Percentiles rank a stretch among this genome's conserved stretches.
phyloP scores from a whole-genome alignment of 2,113 vertebrate species.

The Megaleporinus macrocephalus region DNA sequence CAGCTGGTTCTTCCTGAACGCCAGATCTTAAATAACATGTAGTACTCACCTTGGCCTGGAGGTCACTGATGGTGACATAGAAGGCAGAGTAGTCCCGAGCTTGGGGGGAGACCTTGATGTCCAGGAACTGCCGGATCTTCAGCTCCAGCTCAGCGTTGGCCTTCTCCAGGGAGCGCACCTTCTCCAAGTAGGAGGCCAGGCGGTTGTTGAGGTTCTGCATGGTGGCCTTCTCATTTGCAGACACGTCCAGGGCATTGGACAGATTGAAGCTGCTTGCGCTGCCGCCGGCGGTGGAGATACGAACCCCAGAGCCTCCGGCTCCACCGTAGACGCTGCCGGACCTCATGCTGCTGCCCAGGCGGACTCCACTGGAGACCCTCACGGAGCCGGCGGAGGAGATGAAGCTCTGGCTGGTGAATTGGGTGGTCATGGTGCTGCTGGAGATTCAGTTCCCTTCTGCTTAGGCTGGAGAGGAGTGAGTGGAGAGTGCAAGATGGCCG shows the following conservation, averaged over 20 bases:
- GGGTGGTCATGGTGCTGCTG: slow-evolving; percentile 25
- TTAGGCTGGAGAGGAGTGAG: slow-evolving; percentile 41
- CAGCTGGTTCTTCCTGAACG: too few relatives aligned
- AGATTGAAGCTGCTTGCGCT: slow-evolving; percentile 55
- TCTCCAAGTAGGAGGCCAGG: slow-evolving; percentile 58
- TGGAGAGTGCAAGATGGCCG: neutral
- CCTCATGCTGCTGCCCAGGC: neutral
- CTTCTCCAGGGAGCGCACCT: slow-evolving; percentile 55
- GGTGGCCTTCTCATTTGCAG: slow-evolving; percentile 47
- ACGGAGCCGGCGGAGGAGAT: neutral
- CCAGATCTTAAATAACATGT: neutral
- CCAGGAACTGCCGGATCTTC: slow-evolving; percentile 57
- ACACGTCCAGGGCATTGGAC: neutral
- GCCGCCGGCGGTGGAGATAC: slow-evolving; percentile 56
- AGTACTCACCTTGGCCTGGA: slow-evolving; percentile 44
- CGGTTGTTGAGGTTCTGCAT: slow-evolving; percentile 61
- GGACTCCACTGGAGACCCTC: neutral
- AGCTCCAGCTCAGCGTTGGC: slow-evolving; percentile 53
- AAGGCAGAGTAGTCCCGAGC: slow-evolving; percentile 42
- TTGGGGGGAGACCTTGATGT: neutral
- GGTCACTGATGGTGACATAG: slow-evolving; percentile 35
- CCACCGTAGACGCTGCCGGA: slow-evolving; percentile 63
- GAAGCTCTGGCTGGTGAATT: slow-evolving; percentile 23
- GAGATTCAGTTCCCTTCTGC: slow-evolving; percentile 16
- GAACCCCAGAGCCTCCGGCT: slow-evolving; percentile 43